Base-by-base conservation (phyloP, 35 echinoderm and acorn worm species). In the Eucidaris tribuloides region DNA sequence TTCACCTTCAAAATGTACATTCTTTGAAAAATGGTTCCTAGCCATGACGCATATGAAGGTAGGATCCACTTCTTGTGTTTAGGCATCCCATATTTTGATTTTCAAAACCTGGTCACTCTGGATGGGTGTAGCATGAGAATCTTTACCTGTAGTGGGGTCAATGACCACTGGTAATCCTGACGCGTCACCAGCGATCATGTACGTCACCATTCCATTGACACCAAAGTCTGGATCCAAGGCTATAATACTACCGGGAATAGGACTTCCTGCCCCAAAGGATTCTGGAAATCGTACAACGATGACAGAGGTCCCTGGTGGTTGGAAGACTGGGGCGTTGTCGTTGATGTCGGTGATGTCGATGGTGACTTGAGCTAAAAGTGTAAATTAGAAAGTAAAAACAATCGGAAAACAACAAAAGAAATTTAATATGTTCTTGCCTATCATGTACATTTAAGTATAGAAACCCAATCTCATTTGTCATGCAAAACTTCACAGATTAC, bases 341-440 rank as follows among this genome's bases (percentile, higher is more conserved):
- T 98, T 98, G 20, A 86, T 55, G 78, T 98, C 90, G 0, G 78
- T 87, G 79, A 98, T 89, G 3, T 79, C 27, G 81, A 98, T 89
- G 30, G 88, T 83, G 14, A 98, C 80, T 46, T 81, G 76, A 25
- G 90, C 95, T 87, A 56, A 30, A 11, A 48, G 23, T 13, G 42
- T 38, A 42, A 6, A 46, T 22, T 11, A 85, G 1, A 77, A 34
- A 39, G 25, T 0, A 19, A 71, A 71, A 71, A 30, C 31, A 30
- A 2, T 4, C 22, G 18, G 13, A 37, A 27, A 7, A 5, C 0
- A 5, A 18, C 22, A 3, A 20, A 4, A 36, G 33, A n/a, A n/a
- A n/a, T n/a, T n/a, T n/a, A n/a, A n/a, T n/a, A n/a, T n/a, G n/a
- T n/a, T n/a, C n/a, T n/a, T n/a, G n/a, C n/a, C n/a, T n/a, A n/a